Base-by-base conservation (phyloP, 2,113 vertebrate genomes). In the Ancistrus triradiatus region DNA sequence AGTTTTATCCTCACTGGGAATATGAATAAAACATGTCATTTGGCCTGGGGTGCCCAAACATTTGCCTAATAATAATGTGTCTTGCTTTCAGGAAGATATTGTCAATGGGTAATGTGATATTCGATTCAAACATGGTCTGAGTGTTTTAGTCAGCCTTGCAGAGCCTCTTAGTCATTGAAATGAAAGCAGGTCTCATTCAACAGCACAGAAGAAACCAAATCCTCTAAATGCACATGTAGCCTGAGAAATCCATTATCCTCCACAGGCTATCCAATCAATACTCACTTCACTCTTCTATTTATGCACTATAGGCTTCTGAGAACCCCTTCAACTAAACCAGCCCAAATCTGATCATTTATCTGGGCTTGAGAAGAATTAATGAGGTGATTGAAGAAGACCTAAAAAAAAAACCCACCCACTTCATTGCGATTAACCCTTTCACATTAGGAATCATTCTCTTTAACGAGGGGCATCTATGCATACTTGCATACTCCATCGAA, bases 241-340 rank as follows among this genome's bases (percentile, higher is more conserved):
- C 53, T 59, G 33, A 63, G 43, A 63, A 60, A 68, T 67, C 63
- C 56, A 70, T 70, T 71, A 57, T 42, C 33, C 47, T 74, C 59
- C 63, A 38, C 27, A 52, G 48, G 19, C 28, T 19, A 14, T 33
- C 28, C 38, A 68, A 59, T 65, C 48, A 71, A n/a, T n/a, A n/a
- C n/a, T n/a, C n/a, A n/a, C 46, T 55, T 22, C 31, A 21, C 18
- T 15, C 7, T 13, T 64, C 40, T 19, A 59, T 59, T 70, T 65
- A 70, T 13, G 7, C 25, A 18, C 21, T 31, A 37, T 59, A 69
- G 22, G 15, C 38, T 59, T 53, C 25, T 37, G 68, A 47, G 7
- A 28, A 31, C 57, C 19, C 21, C 37, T 33, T 49, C 57, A 24
- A n/a, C 51, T 44, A 60, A 70, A 70, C 11, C 4, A 10, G 10